phyloP scores from a whole-genome alignment of 1,140 invertebrate species.

The Cydia splendana region DNA sequence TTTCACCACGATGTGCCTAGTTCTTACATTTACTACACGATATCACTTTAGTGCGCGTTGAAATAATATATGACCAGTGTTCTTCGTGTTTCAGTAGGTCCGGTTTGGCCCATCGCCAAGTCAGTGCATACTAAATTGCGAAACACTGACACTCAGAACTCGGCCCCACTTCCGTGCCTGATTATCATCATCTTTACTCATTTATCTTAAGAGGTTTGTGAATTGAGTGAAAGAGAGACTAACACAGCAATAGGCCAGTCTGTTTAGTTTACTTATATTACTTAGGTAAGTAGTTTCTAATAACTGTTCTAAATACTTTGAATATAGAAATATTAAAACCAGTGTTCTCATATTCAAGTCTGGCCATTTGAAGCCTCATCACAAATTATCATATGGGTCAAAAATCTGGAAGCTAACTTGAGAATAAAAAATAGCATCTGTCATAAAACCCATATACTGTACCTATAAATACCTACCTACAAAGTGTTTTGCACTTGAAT shows the following conservation, averaged over 20 bases:
- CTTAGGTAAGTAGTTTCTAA: too few relatives aligned
- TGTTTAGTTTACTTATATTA: too few relatives aligned
- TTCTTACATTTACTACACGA: conserved; percentile 10
- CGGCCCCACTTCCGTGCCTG: conserved; percentile 12
- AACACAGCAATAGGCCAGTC: neutral
- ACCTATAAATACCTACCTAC: neutral
- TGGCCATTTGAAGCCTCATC: neutral
- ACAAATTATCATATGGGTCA: neutral
- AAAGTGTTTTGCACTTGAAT: neutral
- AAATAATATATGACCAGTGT: conserved; percentile 29
- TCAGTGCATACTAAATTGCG: conserved; percentile 23
- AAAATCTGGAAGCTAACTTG: neutral
- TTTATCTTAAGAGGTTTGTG: neutral
- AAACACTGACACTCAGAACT: conserved; percentile 26
- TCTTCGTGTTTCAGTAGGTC: conserved; percentile 15
- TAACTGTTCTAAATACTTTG: too few relatives aligned
- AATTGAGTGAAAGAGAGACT: neutral
- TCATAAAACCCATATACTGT: neutral
- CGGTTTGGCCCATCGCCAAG: conserved; percentile 19
- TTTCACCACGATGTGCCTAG: neutral
- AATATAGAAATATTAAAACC: too few relatives aligned
- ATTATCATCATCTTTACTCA: conserved; percentile 28
- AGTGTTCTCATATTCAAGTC: neutral
- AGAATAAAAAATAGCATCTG: too few relatives aligned
- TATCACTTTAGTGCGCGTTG: conserved; percentile 22